Base-by-base conservation (phyloP, 2,113 vertebrate genomes). In the Hystrix brachyura region DNA sequence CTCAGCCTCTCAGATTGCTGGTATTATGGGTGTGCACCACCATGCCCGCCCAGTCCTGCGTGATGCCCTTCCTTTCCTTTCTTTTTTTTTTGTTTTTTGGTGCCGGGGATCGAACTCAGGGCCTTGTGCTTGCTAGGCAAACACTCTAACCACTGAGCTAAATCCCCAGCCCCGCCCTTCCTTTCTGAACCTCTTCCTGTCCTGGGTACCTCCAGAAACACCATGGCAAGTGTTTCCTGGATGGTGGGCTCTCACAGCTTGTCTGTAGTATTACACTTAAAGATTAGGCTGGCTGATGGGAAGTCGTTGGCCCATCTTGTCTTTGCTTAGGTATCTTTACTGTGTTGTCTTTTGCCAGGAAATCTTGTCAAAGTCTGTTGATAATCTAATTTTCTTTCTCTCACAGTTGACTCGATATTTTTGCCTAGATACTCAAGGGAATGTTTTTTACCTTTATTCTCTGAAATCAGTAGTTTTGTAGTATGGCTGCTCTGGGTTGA, bases 311-410 rank as follows among this genome's bases (percentile, higher is more conserved):
- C 79, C 83, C 8, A 23, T 78, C 65, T 55, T 79, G 86, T 25
- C 67, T 96, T 86, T 91, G 82, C 32, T 83, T 53, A 34, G 46
- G 2, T 87, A 23, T 81, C 84, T 91, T 95, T 78, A 87, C 25
- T 78, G 6, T 78, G 9, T 74, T 78, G 59, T 67, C 55, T 94
- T 94, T 95, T 92, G 57, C 59, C 57, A 27, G 57, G 23, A 92
- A 92, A 59, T 65, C 27, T 59, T 79, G 53, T 82, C 69, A 71
- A 38, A 90, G 38, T 71, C 51, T 69, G 38, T 25, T 32, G 64
- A 57, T 12, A 32, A 46, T 76, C 67, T 94, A 46, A 69, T 62
- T 87, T 91, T 71, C 62, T 84, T 83, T 82, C 15, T 51, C 10
- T 79, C 34, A 32, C 1, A 1, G 93, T 96, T 91, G 55, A 74